phyloP scores from a whole-genome alignment of 2,888 invertebrate species.

The Drosophila nr. fundita region DNA sequence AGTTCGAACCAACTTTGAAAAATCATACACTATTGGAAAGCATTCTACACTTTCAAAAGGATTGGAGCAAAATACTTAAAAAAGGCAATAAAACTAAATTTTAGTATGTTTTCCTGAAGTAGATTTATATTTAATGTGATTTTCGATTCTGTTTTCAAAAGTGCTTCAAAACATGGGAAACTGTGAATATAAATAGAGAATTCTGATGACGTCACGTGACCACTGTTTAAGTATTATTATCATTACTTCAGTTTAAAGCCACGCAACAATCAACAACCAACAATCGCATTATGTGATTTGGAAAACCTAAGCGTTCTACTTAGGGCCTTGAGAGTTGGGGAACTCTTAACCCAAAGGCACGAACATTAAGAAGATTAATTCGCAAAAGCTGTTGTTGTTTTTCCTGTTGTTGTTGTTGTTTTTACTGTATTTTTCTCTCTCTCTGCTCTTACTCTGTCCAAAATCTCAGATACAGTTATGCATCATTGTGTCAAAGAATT shows the following conservation, averaged over 20 bases:
- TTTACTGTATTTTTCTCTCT: constrained; percentile 17
- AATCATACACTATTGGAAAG: accelerated
- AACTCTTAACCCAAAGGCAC: constrained; percentile 47
- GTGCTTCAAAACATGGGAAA: neutral
- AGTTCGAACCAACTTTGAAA: no score
- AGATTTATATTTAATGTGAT: neutral
- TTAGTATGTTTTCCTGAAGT: no score
- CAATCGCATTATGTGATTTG: constrained; percentile 76
- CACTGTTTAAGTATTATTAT: constrained; percentile 4
- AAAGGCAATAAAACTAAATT: neutral
- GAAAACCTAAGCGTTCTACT: constrained; percentile 59
- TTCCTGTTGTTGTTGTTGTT: constrained; percentile 39
- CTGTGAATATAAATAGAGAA: neutral
- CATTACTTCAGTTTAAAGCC: constrained; percentile 35
- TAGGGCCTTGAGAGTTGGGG: constrained; percentile 37
- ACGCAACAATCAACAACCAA: constrained; percentile 36
- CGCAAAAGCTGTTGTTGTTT: constrained; percentile 61
- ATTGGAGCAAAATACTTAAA: neutral
- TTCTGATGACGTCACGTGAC: neutral
- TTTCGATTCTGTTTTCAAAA: neutral
- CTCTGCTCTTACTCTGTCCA: constrained; percentile 6
- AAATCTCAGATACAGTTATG: constrained; percentile 78
- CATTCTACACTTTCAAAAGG: neutral
- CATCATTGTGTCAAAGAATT: constrained; percentile 78
- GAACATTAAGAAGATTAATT: constrained; percentile 83